Conservation (phyloP, 2,113 vertebrate species). For the Cottus gobio region DNA sequence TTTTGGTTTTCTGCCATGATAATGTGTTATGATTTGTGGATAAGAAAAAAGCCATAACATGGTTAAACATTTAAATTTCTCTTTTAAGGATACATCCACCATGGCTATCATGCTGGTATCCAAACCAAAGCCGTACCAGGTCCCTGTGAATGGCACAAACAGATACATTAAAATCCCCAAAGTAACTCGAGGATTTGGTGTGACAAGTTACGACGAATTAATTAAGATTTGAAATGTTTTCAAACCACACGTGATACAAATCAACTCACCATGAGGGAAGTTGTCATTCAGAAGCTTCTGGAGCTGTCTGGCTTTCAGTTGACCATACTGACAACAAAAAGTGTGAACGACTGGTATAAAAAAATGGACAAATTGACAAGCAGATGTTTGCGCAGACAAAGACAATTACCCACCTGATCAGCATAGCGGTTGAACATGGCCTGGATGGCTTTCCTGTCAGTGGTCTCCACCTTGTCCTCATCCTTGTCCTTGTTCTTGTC, state of each 20-base stretch:
- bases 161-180: background rate
- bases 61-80: background rate
- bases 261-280: constrained; percentile 48
- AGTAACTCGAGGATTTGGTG: background rate
- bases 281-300: constrained; percentile 55
- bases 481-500: background rate
- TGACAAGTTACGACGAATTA: background rate
- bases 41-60: background rate
- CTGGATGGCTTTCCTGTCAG: background rate
- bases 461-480: background rate
- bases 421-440: constrained; percentile 43
- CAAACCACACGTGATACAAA: background rate
- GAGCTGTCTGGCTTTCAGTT: constrained; percentile 43
- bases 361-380: background rate
- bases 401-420: constrained; percentile 48
- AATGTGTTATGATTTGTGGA: background rate
- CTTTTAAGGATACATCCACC: constrained; percentile 58
- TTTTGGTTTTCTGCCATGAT: background rate
- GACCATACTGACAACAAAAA: constrained; percentile 35
- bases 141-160: constrained; percentile 25
- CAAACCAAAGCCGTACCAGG: constrained; percentile 2
- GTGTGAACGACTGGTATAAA: background rate
- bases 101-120: constrained; percentile 39
- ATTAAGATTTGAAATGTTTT: background rate
- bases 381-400: background rate